Evolutionary conservation across 2,113 vertebrate species (phyloP).

Genomic region (Ciconia stormi): DNA sequence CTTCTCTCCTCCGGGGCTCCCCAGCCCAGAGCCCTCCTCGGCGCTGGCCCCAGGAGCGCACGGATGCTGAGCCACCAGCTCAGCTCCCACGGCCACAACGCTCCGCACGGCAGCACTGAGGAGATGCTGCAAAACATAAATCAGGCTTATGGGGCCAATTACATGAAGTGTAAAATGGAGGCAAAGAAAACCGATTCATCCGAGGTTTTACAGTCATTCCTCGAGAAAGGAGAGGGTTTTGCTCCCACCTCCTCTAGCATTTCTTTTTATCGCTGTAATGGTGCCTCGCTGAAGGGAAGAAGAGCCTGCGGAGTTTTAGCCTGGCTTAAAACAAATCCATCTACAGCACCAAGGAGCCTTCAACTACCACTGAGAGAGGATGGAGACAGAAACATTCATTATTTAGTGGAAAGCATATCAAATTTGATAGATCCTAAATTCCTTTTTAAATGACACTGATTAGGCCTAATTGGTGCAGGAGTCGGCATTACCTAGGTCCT

Average conservation of each 20-base stretch:
- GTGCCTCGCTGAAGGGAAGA: background rate
- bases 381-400: background rate
- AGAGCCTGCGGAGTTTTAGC: background rate
- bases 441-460: background rate
- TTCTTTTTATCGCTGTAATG: background rate
- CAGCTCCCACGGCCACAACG: rapidly evolving
- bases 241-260: background rate
- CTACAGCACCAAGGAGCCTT: background rate
- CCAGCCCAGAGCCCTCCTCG: background rate
- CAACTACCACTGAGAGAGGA: background rate
- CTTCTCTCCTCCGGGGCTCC: background rate
- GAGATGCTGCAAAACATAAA: background rate
- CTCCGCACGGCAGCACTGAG: background rate
- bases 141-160: too few relatives aligned
- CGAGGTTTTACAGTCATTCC: background rate
- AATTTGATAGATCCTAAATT: background rate
- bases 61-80: background rate
- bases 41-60: background rate
- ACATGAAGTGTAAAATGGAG: background rate
- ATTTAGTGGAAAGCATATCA: background rate
- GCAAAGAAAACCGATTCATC: background rate
- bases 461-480: background rate
- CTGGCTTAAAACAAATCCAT: background rate
- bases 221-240: background rate
- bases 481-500: background rate